Percentiles rank a stretch among this genome's conserved stretches.
phyloP scores from a whole-genome alignment of 2,888 invertebrate species.

The Tenthredo notha region DNA sequence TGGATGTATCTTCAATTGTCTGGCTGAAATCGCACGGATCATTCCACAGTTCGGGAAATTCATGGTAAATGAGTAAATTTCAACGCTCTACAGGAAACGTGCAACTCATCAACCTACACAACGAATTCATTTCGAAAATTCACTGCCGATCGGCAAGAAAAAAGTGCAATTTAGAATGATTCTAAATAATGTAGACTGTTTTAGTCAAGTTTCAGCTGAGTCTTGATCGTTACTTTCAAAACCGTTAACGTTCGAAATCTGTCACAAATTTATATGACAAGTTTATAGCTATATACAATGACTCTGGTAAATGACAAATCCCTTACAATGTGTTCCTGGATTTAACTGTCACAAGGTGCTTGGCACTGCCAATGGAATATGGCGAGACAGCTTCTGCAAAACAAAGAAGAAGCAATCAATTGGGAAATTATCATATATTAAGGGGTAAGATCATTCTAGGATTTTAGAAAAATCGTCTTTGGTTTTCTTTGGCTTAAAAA shows the following conservation, averaged over 20 bases:
- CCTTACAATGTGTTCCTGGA: slow-evolving; percentile 73
- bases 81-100: not conserved
- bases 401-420: not conserved
- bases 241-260: not conserved
- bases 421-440: not conserved
- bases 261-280: not conserved
- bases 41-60: too few relatives aligned
- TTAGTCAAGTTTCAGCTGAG: not conserved
- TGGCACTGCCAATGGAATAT: slow-evolving; percentile 70
- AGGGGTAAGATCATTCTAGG: too few relatives aligned
- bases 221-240: not conserved
- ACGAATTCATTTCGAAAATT: not conserved
- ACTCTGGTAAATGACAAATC: slow-evolving; percentile 9
- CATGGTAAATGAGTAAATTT: not conserved
- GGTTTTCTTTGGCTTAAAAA: too few relatives aligned
- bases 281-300: not conserved
- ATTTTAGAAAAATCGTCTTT: too few relatives aligned
- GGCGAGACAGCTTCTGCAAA: slow-evolving; percentile 62
- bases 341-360: slow-evolving; percentile 71
- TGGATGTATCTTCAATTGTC: too few relatives aligned
- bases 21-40: too few relatives aligned
- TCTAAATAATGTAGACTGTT: not conserved
- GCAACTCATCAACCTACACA: not conserved
- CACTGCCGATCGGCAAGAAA: not conserved
- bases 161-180: not conserved